Evolutionary conservation across 2,888 invertebrate species (phyloP), one percentile per base, ranked within the genome.

Genomic region (Amblyjoppa fuscipennis): DNA sequence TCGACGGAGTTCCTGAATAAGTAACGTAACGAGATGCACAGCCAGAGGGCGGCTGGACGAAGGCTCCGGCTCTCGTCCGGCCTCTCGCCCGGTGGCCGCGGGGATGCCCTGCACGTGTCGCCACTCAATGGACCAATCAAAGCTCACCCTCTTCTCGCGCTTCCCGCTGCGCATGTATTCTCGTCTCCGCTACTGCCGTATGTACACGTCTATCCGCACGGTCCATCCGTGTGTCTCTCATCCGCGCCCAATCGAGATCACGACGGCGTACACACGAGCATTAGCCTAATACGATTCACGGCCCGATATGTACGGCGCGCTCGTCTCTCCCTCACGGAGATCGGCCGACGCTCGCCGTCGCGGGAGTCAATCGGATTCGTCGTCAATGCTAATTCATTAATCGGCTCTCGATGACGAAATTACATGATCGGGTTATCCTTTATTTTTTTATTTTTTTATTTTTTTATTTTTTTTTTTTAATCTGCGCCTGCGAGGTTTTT

Each of bases 101-200:
- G 88, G 91, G 91, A 86, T 83, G 81, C 71, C 84, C 85, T 86
- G 89, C 90, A 89, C 89, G 91, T 91, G 93, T 93, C 93, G 93
- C 92, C 91, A 91, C 92, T 94, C 94, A 94, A 94, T 94, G 93
- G 93, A 93, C 94, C 94, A 94, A 94, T 94, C 94, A 94, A 93
- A 93, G 91, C 91, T 92, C 91, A 91, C 93, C 93, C 93, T 91
- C 92, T 93, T 91, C 91, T 88, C 85, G 56, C 68, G 76, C 53
- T 76, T 68, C 80, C 76, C 77, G 81, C 78, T 74, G 83, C 28
- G 73, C 13, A 34, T 66, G 75, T 45, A 45, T 45, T 45, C 45
- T 11, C 41, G 9, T 41, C 11, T 45, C 45, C 45, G 45, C 45
- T 41, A 38, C 34, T 13, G 1, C 76, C 20, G 20, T 7, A 45